phyloP scores from a whole-genome alignment of 1,140 invertebrate genomes.

The Druon quercuslanigerum region DNA sequence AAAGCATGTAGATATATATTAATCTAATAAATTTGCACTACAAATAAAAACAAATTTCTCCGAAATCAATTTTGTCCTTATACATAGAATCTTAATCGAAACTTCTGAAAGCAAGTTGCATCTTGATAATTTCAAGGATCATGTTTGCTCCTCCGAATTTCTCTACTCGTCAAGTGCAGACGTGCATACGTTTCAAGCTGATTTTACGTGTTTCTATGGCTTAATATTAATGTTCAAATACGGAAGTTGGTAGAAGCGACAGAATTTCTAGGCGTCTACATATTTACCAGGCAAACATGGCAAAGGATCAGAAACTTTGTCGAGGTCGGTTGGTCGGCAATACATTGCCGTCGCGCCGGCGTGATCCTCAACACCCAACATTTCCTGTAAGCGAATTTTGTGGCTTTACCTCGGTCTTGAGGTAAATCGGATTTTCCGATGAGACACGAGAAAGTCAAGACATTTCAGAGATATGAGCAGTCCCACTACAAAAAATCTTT shows the following conservation, averaged over 20 bases:
- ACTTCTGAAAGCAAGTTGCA: background rate
- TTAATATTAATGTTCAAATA: constrained; percentile 51
- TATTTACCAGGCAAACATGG: constrained; percentile 55
- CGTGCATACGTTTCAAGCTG: constrained; percentile 10
- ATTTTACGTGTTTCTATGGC: constrained; percentile 37
- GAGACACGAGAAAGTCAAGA: background rate
- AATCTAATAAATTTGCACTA: too few species aligned
- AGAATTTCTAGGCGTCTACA: constrained; percentile 46
- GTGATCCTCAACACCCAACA: constrained; percentile 30
- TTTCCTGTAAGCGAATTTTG: constrained; percentile 26
- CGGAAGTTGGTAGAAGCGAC: constrained; percentile 41
- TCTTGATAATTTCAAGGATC: background rate
- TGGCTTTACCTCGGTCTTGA: background rate
- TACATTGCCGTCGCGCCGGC: too few species aligned
- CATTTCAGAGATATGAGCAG: background rate
- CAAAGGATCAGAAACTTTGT: constrained; percentile 48
- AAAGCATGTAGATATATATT: too few species aligned
- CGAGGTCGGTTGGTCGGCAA: constrained; percentile 26
- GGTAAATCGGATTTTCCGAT: background rate
- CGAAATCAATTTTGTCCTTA: too few species aligned
- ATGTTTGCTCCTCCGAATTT: constrained; percentile 4
- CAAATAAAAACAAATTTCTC: too few species aligned
- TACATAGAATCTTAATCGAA: background rate
- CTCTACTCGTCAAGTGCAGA: background rate
- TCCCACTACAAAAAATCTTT: background rate